A percentile compares a stretch with the other conserved stretches of the same genome.
These are phyloP conservation scores for Eubasilissa regina DNA, from an alignment of 1,140 invertebrate species.

Conservation along the genomic window DNA sequence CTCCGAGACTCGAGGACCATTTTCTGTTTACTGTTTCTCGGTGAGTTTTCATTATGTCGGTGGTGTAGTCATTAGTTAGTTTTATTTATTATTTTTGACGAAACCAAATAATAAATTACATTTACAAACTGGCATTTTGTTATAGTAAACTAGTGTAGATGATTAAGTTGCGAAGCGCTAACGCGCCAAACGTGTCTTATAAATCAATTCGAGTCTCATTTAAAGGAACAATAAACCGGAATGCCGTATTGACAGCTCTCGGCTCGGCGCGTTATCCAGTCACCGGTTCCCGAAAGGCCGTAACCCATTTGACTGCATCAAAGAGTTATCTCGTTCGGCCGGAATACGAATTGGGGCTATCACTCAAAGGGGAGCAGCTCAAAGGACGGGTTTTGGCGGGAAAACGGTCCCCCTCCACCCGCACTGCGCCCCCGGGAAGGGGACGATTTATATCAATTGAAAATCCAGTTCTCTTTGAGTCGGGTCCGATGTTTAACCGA, in stretches of 20 bases:
- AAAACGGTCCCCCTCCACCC: slow-evolving; percentile 8
- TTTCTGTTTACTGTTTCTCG: no score
- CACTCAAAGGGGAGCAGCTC: slow-evolving; percentile 35
- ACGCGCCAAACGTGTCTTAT: no score
- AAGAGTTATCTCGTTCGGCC: slow-evolving; percentile 44
- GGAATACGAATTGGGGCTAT: slow-evolving; percentile 41
- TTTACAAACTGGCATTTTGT: no score
- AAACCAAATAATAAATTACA: no score
- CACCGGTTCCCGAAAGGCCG: slow-evolving; percentile 3
- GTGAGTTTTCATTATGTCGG: no score
- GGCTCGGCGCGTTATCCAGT: not conserved
- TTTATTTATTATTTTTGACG: no score
- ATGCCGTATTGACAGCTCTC: slow-evolving; percentile 4
- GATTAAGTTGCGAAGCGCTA: no score
- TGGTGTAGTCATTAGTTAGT: no score
- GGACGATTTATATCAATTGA: slow-evolving; percentile 45
- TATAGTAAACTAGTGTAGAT: no score
- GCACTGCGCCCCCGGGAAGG: not conserved
- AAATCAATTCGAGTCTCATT: not conserved
- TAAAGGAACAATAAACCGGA: not conserved
- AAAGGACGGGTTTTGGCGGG: slow-evolving; percentile 35
- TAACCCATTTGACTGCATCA: slow-evolving; percentile 41
- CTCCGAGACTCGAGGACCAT: no score
- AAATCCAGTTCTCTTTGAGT: slow-evolving; percentile 40
- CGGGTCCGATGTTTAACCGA: slow-evolving; percentile 39